These are phyloP conservation scores for Aegypius monachus DNA, from an alignment of 2,113 vertebrate species.

Conservation along the genomic window DNA sequence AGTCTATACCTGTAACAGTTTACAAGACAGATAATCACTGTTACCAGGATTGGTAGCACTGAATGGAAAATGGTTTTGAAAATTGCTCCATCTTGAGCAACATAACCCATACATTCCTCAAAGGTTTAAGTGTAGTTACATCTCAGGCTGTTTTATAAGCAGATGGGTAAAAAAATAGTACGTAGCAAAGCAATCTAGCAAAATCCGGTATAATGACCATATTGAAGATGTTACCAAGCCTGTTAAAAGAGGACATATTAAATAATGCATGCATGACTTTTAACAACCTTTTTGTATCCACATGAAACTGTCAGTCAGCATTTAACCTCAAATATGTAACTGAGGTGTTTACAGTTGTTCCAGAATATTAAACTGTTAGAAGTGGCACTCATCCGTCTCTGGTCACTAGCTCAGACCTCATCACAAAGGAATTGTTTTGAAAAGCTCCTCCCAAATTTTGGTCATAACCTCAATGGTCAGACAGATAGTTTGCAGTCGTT, in stretches of 20 bases:
- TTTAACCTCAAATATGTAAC: neutral
- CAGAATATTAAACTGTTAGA: neutral
- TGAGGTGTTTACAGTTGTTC: neutral
- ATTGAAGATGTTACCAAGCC: neutral
- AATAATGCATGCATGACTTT: neutral
- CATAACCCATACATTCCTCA: neutral
- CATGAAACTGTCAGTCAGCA: neutral
- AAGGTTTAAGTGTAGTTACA: neutral
- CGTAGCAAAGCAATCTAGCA: neutral
- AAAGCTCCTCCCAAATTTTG: neutral
- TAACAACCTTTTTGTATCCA: neutral
- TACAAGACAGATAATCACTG: neutral
- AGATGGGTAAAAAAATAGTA: neutral
- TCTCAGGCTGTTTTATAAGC: neutral
- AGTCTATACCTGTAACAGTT: neutral
- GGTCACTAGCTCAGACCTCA: neutral
- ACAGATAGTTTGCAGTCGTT: neutral
- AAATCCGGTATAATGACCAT: neutral
- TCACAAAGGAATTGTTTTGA: slow-evolving; percentile 33
- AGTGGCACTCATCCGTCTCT: neutral
- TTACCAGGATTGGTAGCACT: neutral
- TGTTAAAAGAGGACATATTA: neutral
- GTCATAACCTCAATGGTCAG: neutral
- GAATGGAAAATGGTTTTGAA: neutral
- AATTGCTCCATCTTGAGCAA: neutral